A percentile compares a stretch with the other conserved stretches of the same genome.
Evolutionary conservation across 2,113 vertebrate species (phyloP).

Genomic region (Cygnus buccinator): DNA sequence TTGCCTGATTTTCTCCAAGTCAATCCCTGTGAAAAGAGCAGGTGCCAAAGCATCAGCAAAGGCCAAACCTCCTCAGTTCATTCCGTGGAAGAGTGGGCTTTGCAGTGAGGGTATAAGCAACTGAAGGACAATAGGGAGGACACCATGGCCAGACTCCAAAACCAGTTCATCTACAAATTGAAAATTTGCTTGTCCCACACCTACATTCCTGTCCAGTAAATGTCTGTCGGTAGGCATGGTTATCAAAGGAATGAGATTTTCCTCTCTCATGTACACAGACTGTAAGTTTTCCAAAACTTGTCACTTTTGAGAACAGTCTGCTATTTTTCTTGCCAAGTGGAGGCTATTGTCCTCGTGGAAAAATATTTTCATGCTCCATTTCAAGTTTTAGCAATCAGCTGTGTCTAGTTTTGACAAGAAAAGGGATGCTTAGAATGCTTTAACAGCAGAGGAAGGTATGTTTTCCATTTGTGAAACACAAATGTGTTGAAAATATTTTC

Average conservation of each 20-base stretch:
- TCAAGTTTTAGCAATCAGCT: conserved; percentile 1
- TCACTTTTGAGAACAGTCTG: not conserved
- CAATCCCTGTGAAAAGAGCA: not conserved
- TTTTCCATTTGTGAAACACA: not conserved
- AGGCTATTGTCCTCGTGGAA: not conserved
- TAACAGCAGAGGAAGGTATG: not conserved
- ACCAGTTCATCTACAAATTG: not conserved
- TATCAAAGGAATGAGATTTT: not conserved
- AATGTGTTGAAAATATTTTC: not conserved
- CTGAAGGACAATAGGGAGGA: not conserved
- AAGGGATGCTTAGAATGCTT: not conserved
- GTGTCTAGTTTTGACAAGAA: not conserved
- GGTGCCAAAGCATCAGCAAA: not conserved
- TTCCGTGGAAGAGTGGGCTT: not conserved
- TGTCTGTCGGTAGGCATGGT: not conserved
- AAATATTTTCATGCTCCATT: conserved; percentile 7
- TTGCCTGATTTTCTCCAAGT: conserved; percentile 2
- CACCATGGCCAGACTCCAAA: not conserved
- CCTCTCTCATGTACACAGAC: not conserved
- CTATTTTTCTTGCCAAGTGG: not conserved
- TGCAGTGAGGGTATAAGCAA: not conserved
- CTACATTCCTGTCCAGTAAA: not conserved
- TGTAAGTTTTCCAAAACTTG: conserved; percentile 2
- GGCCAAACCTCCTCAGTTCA: not conserved
- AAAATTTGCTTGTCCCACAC: not conserved